These are phyloP conservation scores for Dendropsophus ebraccatus DNA, from an alignment of 2,113 vertebrate genomes.

Conservation along the genomic window DNA sequence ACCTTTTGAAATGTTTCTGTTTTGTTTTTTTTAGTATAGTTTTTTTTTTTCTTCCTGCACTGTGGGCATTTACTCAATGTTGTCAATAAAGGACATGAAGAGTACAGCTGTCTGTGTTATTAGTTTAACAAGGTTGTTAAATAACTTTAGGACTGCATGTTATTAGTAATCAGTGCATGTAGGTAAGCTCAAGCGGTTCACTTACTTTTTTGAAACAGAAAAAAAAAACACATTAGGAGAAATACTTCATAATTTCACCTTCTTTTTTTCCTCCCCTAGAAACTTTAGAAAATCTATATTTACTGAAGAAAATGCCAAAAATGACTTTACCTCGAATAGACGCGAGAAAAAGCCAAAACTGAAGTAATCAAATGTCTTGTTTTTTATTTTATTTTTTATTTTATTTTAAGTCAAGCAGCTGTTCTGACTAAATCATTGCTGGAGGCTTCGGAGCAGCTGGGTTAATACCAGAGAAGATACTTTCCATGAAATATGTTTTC, in stretches of 20 bases:
- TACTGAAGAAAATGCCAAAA: not conserved
- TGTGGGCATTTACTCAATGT: too few species aligned
- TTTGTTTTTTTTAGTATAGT: too few species aligned
- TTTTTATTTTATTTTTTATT: slow-evolving; percentile 40
- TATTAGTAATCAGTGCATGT: too few species aligned
- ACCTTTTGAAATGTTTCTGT: too few species aligned
- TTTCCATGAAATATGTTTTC: slow-evolving; percentile 56
- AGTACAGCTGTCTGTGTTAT: too few species aligned
- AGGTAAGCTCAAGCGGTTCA: too few species aligned
- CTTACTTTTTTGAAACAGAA: too few species aligned
- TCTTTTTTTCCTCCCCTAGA: not conserved
- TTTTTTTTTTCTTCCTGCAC: too few species aligned
- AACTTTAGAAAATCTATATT: slow-evolving; percentile 24
- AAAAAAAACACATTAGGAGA: not conserved
- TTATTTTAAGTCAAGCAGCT: slow-evolving; percentile 42
- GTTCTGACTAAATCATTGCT: slow-evolving; percentile 45
- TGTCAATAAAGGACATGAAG: too few species aligned
- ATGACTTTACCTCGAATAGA: slow-evolving; percentile 22
- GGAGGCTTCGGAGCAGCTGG: slow-evolving; percentile 41
- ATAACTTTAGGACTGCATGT: too few species aligned
- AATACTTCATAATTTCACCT: not conserved
- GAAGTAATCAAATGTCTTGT: slow-evolving; percentile 28
- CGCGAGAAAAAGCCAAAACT: slow-evolving; percentile 14
- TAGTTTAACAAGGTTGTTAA: too few species aligned
- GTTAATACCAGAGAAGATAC: slow-evolving; percentile 54